Evolutionary conservation across 2,113 vertebrate species (phyloP), one percentile per base, ranked within the genome.

Genomic region (Eleginops maclovinus): DNA sequence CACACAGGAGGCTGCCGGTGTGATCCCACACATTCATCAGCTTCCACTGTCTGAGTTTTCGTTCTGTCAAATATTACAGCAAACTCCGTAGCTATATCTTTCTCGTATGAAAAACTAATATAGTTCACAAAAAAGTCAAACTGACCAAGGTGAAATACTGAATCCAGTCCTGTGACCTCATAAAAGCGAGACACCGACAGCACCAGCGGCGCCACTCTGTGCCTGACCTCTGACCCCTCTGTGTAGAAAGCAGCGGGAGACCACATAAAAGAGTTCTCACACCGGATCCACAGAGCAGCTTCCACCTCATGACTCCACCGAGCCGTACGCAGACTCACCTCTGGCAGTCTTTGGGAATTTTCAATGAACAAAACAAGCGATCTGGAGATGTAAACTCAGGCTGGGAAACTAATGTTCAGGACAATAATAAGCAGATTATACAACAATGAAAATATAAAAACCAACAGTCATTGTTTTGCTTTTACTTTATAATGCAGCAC

Each of bases 231-330:
- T 66, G 77, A 74, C 72, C 74, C 66, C 36, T 70, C 16, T 15
- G 58, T 61, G 70, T 54, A 67, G 51, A 31, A 28, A 12, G 41
- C 77, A 71, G 73, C 53, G 7, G 26, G 71, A 61, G 69, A 31
- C 4, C 10, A 69, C 77, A 79, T 87, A 16, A 86, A 80, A 79
- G 81, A 58, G 47, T 47, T 72, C 77, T 55, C 46, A 40, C 43
- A 24, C 55, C 16, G 28, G 55, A 76, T 76, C 60, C 19, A 64
- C 36, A 41, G 49, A 75, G 16, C 55, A 44, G 24, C 44, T 13
- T 55, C 54, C 9, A 8, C 12, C 6, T 31, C 31, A 31, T 31
- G 31, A 31, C 5, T 31, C 31, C 7, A 7, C 31, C 7, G 31
- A 36, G 1, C 31, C 31, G 31, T 36, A 36, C 31, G 31, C 31